phyloP scores from a whole-genome alignment of 2,113 vertebrate genomes.

The Ahaetulla prasina region DNA sequence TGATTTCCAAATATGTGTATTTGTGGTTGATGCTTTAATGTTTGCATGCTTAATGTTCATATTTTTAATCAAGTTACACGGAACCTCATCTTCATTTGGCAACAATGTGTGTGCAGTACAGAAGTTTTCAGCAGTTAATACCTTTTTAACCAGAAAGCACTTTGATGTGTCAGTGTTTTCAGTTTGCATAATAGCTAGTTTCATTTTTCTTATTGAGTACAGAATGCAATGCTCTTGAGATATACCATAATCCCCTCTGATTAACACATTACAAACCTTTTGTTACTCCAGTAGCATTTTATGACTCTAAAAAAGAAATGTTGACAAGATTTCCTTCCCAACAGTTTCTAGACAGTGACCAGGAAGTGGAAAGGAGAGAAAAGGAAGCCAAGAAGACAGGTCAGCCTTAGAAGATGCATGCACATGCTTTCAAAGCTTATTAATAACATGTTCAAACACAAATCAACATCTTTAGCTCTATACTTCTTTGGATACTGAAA shows the following conservation, averaged over 20 bases:
- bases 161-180: not conserved
- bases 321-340: constrained; percentile 18
- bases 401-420: constrained; percentile 56
- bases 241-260: not conserved
- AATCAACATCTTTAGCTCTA: constrained; percentile 49
- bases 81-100: not conserved
- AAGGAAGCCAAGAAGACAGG: constrained; percentile 19
- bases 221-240: not conserved
- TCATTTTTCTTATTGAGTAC: not conserved
- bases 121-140: not conserved
- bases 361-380: constrained; percentile 9
- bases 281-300: not conserved
- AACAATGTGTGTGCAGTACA: not conserved
- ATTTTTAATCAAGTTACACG: not conserved
- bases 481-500: constrained; percentile 27
- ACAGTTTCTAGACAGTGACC: constrained; percentile 29
- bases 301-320: constrained; percentile 24
- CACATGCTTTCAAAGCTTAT: constrained; percentile 58
- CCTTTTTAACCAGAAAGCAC: not conserved
- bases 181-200: not conserved
- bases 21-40: not conserved
- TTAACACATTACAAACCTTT: not conserved
- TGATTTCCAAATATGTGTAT: not conserved
- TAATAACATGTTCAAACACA: constrained; percentile 6
- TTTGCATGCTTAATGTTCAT: not conserved